Conservation (phyloP, 2,797 vertebrate species). For the Pelochelys cantorii region DNA sequence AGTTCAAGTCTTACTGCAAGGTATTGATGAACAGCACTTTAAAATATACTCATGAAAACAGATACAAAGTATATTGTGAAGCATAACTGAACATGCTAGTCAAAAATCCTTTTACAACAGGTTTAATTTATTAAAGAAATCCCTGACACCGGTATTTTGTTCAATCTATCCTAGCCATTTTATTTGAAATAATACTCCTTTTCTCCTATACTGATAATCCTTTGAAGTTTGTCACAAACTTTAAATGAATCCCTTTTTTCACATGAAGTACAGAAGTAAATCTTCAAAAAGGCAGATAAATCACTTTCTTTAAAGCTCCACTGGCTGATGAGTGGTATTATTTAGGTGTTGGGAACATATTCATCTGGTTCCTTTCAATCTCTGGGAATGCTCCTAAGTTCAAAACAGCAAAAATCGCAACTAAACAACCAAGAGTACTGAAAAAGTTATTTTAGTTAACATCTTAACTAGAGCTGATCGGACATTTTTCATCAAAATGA, state of each 20-base stretch:
- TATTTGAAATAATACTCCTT: not conserved
- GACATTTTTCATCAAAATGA: not conserved
- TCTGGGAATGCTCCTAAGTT: not conserved
- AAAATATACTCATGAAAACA: not conserved
- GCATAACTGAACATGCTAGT: not conserved
- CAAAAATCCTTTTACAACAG: not conserved
- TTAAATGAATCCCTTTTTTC: not conserved
- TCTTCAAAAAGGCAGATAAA: not conserved
- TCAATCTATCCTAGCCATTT: not conserved
- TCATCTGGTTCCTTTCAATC: not conserved
- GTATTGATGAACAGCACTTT: not conserved
- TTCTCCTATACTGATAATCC: not conserved
- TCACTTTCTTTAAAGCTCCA: not conserved
- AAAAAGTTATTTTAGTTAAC: not conserved
- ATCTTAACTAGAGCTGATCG: not conserved
- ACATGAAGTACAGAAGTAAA: not conserved
- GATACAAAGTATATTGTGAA: not conserved
- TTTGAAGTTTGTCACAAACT: not conserved
- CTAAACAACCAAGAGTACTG: not conserved
- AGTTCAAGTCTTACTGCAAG: not conserved
- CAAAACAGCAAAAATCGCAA: not conserved
- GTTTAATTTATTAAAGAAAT: not conserved
- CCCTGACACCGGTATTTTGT: not conserved
- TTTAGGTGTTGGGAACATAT: not conserved
- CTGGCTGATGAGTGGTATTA: not conserved